Conservation (phyloP, 1,140 invertebrate genomes). For the Cyclina sinensis region DNA sequence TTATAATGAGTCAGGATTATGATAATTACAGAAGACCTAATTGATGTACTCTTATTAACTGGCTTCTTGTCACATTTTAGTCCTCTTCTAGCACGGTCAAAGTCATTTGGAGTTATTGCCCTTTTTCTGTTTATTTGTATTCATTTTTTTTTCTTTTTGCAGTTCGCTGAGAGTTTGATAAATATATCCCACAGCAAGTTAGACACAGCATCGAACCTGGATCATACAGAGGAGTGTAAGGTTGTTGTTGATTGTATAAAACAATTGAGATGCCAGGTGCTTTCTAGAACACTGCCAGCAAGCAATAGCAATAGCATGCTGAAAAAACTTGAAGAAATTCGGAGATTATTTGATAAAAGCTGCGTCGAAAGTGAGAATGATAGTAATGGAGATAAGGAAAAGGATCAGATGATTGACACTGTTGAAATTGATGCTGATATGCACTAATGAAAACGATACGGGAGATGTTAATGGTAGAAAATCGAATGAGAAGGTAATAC, state of each 20-base stretch:
- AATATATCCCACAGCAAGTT: slow-evolving; percentile 11
- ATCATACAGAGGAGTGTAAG: not conserved
- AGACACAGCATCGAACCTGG: not conserved
- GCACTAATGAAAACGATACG: too few species aligned
- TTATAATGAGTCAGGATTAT: too few species aligned
- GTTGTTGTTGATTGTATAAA: not conserved
- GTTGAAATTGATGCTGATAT: not conserved
- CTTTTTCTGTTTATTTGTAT: too few species aligned
- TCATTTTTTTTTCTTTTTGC: slow-evolving; percentile 12
- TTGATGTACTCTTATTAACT: too few species aligned
- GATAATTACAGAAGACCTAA: too few species aligned
- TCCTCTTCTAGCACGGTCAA: too few species aligned
- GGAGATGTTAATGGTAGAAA: not conserved
- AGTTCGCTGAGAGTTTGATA: slow-evolving; percentile 30
- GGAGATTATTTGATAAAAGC: not conserved
- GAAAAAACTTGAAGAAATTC: slow-evolving; percentile 4
- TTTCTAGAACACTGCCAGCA: not conserved
- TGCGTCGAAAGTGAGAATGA: not conserved
- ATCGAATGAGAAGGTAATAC: not conserved
- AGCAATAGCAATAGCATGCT: slow-evolving; percentile 12
- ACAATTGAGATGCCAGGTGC: not conserved
- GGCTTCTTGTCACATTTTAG: too few species aligned
- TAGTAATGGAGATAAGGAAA: not conserved
- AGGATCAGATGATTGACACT: not conserved
- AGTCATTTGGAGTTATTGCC: too few species aligned